Evolutionary conservation across 2,113 vertebrate genomes (phyloP).

Genomic region (Emydocephalus ijimae): DNA sequence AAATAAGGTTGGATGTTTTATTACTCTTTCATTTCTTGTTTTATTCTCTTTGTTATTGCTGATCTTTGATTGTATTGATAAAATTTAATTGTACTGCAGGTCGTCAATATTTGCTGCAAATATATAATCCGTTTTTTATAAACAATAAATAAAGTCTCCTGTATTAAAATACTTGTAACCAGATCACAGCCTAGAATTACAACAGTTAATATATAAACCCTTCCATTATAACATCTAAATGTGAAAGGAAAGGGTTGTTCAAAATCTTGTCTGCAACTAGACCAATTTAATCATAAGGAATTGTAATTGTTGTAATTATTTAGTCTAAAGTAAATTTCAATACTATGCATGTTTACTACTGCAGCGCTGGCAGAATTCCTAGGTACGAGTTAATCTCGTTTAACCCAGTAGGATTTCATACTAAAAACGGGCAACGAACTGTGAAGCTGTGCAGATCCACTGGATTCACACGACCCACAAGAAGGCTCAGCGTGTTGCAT

Average conservation of each 20-base stretch:
- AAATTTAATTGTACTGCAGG: background rate
- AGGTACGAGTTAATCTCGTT: background rate
- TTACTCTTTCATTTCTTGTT: background rate
- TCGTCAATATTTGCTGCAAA: background rate
- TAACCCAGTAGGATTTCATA: background rate
- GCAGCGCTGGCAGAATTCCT: background rate
- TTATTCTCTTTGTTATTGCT: background rate
- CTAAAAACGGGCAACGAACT: background rate
- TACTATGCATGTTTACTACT: no score
- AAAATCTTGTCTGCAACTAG: background rate
- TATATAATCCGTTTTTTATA: background rate
- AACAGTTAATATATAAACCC: background rate
- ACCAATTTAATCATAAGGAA: background rate
- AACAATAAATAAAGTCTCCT: background rate
- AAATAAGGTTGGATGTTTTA: background rate
- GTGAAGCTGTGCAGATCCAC: background rate
- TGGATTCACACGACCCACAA: background rate
- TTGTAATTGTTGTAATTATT: background rate
- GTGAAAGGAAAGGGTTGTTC: background rate
- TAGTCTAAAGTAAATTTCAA: background rate
- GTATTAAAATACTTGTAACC: background rate
- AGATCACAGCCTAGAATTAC: background rate
- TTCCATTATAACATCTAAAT: background rate
- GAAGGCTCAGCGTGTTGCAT: background rate
- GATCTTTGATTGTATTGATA: background rate